These are phyloP conservation scores for Trididemnum clinides DNA, from an alignment of 23 tunicate species.

Conservation along the genomic window DNA sequence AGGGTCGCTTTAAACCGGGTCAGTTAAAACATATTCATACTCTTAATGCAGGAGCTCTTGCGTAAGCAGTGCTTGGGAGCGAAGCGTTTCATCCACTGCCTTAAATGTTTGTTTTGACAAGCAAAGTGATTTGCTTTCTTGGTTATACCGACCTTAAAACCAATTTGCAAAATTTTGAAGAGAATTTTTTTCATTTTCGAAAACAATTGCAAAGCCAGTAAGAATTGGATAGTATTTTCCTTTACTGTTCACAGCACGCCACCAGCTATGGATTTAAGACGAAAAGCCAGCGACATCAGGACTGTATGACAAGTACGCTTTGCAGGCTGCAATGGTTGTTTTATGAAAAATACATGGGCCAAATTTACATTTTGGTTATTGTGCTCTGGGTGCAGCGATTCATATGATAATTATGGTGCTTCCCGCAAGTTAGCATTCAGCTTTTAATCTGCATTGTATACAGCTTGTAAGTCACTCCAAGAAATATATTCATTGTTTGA, in stretches of 20 bases:
- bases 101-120: not conserved
- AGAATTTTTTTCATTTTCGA: not conserved
- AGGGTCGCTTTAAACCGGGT: not conserved
- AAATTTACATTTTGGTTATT: constrained; percentile 18
- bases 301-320: not conserved
- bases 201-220: not conserved
- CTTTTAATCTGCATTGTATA: not conserved
- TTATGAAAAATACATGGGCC: constrained; percentile 5
- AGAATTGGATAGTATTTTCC: not conserved
- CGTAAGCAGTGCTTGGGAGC: not conserved
- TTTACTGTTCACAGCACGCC: not conserved
- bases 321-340: not conserved
- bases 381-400: not conserved
- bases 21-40: not conserved
- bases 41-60: not conserved
- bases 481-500: not conserved
- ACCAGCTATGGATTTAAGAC: not conserved
- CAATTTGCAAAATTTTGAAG: not conserved
- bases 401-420: not conserved
- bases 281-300: constrained; percentile 1
- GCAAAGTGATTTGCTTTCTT: not conserved
- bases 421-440: not conserved
- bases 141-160: not conserved
- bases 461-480: not conserved
- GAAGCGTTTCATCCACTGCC: no score